Evolutionary conservation across 2,888 invertebrate genomes (phyloP).

Genomic region (Malacosoma neustria): DNA sequence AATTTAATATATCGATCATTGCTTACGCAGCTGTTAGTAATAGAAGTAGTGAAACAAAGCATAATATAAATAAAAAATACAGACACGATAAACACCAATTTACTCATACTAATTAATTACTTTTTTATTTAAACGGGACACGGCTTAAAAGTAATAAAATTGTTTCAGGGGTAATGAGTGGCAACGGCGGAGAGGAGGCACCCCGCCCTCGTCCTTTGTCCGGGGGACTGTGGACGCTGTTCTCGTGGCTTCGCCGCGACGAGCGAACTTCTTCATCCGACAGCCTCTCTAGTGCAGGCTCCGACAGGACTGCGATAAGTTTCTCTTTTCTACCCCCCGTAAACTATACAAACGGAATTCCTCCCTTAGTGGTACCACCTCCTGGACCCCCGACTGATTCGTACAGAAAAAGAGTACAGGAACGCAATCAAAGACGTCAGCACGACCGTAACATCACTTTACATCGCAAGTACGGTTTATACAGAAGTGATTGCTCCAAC

Average conservation of each 20-base stretch:
- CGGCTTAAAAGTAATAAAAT: constrained; percentile 3
- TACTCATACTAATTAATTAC: too few species aligned
- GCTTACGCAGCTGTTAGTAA: too few species aligned
- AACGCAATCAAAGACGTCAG: constrained; percentile 73
- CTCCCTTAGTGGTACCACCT: constrained; percentile 55
- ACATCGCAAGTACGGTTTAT: constrained; percentile 78
- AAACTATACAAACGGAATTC: constrained; percentile 51
- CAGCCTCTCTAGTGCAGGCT: constrained; percentile 80
- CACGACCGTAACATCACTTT: constrained; percentile 77
- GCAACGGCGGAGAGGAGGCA: constrained; percentile 34
- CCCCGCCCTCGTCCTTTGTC: constrained; percentile 59
- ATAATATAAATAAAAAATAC: too few species aligned
- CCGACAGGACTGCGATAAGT: constrained; percentile 82
- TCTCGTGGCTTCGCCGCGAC: constrained; percentile 82
- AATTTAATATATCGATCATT: too few species aligned
- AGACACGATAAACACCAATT: too few species aligned
- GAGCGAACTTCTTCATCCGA: constrained; percentile 51
- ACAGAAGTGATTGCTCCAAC: constrained; percentile 29
- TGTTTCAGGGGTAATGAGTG: constrained; percentile 53
- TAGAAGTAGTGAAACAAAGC: too few species aligned
- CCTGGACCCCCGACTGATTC: constrained; percentile 77
- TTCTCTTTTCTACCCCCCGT: constrained; percentile 80
- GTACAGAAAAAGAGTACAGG: constrained; percentile 75
- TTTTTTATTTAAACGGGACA: too few species aligned
- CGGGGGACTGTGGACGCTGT: constrained; percentile 74